A percentile compares a stretch with the other conserved stretches of the same genome.
Evolutionary conservation across 1,140 invertebrate species (phyloP).

Genomic region (Listronotus bonariensis): DNA sequence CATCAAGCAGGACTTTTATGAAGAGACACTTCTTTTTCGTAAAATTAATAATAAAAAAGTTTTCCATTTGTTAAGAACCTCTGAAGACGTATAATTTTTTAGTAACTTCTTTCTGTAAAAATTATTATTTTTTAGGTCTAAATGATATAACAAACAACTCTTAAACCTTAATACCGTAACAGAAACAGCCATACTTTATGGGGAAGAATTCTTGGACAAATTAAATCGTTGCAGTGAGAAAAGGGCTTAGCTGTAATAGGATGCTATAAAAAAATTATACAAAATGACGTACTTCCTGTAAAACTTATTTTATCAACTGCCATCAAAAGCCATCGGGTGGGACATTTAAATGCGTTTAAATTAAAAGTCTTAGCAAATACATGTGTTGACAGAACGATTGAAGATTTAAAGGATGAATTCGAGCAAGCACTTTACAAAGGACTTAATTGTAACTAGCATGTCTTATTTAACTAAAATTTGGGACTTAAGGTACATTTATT

Average conservation of each 20-base stretch:
- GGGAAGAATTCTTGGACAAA: slow-evolving; percentile 42
- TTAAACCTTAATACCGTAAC: slow-evolving; percentile 22
- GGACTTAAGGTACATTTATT: too few species aligned
- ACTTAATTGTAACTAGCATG: slow-evolving; percentile 18
- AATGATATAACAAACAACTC: slow-evolving; percentile 28
- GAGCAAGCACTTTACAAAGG: slow-evolving; percentile 2
- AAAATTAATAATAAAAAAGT: too few species aligned
- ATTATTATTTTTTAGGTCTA: slow-evolving; percentile 17
- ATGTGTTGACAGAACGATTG: slow-evolving; percentile 10
- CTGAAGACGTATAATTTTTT: too few species aligned
- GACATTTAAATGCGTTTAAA: slow-evolving; percentile 37
- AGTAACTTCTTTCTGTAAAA: too few species aligned
- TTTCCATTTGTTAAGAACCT: too few species aligned
- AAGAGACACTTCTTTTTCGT: too few species aligned
- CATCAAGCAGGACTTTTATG: too few species aligned
- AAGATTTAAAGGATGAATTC: background rate
- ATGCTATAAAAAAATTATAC: slow-evolving; percentile 48
- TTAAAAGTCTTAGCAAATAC: slow-evolving; percentile 16
- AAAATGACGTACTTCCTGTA: slow-evolving; percentile 41
- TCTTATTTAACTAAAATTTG: too few species aligned
- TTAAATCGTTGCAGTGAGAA: slow-evolving; percentile 42
- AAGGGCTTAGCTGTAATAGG: slow-evolving; percentile 36
- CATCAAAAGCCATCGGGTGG: slow-evolving; percentile 35
- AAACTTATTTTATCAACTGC: slow-evolving; percentile 40
- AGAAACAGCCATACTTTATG: slow-evolving; percentile 31